Evolutionary conservation across 2,797 vertebrate genomes (phyloP).

Genomic region (Siniperca undulata): DNA sequence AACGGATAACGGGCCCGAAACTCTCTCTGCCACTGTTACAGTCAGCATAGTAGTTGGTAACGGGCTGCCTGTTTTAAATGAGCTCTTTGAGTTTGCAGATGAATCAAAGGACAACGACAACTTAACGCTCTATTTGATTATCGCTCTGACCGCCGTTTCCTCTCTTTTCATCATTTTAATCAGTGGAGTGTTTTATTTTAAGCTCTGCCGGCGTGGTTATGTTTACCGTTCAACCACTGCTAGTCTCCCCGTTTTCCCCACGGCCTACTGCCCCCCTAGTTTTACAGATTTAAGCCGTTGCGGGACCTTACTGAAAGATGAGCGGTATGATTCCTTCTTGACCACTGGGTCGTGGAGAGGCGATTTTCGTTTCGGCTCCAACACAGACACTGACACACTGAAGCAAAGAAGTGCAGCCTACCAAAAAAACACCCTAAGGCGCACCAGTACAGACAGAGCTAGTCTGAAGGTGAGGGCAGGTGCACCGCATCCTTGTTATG

Average conservation of each 20-base stretch:
- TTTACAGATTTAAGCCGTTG: slow-evolving; percentile 78
- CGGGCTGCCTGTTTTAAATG: slow-evolving; percentile 72
- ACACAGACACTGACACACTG: slow-evolving; percentile 78
- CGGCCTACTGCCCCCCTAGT: slow-evolving; percentile 76
- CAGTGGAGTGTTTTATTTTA: slow-evolving; percentile 70
- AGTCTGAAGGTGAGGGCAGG: slow-evolving; percentile 71
- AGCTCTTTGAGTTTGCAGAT: slow-evolving; percentile 73
- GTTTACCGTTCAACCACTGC: slow-evolving; percentile 67
- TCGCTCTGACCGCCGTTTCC: slow-evolving; percentile 72
- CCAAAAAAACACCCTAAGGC: slow-evolving; percentile 73
- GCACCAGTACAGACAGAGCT: slow-evolving; percentile 67
- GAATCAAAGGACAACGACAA: slow-evolving; percentile 61
- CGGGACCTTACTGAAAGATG: slow-evolving; percentile 79
- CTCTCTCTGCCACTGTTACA: slow-evolving; percentile 76
- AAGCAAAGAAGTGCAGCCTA: slow-evolving; percentile 79
- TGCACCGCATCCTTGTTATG: slow-evolving; percentile 67
- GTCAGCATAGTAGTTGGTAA: slow-evolving; percentile 72
- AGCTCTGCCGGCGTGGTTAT: slow-evolving; percentile 67
- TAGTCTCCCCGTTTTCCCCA: slow-evolving; percentile 76
- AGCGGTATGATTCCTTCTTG: slow-evolving; percentile 82
- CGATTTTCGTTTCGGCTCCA: slow-evolving; percentile 83
- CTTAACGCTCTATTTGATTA: slow-evolving; percentile 78
- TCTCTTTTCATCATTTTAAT: slow-evolving; percentile 78
- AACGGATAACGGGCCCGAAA: slow-evolving; percentile 75
- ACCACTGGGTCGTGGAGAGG: slow-evolving; percentile 85